These are phyloP conservation scores for Mystacornis crossleyi DNA, from an alignment of 2,113 vertebrate genomes.

Conservation along the genomic window DNA sequence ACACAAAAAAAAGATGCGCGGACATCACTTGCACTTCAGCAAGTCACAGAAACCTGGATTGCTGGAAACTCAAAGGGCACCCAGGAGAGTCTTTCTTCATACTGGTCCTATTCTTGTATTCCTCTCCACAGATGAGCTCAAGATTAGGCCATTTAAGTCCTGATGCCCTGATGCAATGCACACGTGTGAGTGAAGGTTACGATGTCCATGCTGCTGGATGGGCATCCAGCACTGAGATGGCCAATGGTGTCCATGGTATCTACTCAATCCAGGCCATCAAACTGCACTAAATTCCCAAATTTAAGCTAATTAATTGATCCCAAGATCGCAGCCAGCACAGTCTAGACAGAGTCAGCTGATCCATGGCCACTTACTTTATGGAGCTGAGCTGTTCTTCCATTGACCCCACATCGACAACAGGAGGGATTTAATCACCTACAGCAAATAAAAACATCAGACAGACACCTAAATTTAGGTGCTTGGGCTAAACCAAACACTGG, in stretches of 20 bases:
- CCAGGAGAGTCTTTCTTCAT: neutral
- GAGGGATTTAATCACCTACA: neutral
- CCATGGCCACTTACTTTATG: neutral
- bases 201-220: fast-evolving
- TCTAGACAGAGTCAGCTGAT: neutral
- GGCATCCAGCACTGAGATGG: neutral
- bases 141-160: neutral
- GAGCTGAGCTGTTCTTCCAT: neutral
- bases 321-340: neutral
- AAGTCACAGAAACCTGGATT: neutral
- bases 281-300: neutral
- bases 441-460: neutral
- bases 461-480: neutral
- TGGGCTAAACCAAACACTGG: neutral
- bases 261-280: neutral
- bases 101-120: neutral
- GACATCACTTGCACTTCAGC: neutral
- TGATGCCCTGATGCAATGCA: neutral
- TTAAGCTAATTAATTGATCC: neutral
- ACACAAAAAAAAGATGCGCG: neutral
- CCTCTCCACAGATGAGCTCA: neutral
- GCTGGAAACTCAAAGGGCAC: neutral
- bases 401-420: fast-evolving
- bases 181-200: neutral
- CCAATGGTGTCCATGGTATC: neutral